Evolutionary conservation across 2,888 invertebrate genomes (phyloP).

Genomic region (Lamellibrachia satsuma): DNA sequence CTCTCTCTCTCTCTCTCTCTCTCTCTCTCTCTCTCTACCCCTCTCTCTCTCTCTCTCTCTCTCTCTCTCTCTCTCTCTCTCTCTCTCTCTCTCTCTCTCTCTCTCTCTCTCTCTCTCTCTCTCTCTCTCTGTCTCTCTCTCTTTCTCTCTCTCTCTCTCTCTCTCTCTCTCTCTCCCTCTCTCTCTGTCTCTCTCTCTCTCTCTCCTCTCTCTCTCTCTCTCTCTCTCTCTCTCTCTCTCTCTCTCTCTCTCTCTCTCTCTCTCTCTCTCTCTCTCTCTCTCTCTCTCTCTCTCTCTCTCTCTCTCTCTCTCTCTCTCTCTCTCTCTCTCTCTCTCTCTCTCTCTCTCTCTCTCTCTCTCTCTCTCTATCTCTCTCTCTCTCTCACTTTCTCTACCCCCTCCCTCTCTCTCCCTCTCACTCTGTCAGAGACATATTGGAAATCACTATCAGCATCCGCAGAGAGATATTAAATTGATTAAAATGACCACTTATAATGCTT

Average conservation of each 20-base stretch:
- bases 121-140: background rate
- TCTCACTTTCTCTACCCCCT: background rate
- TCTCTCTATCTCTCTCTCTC: conserved; percentile 18
- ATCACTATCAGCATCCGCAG: no score
- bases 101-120: conserved; percentile 22
- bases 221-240: background rate
- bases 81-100: background rate
- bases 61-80: conserved; percentile 14
- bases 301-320: background rate
- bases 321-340: conserved; percentile 18
- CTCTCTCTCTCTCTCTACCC: background rate
- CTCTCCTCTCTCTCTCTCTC: conserved; percentile 7
- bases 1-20: conserved; percentile 23
- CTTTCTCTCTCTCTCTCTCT: conserved; percentile 14
- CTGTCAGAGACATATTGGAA: background rate
- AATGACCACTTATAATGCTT: no score
- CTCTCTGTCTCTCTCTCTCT: background rate
- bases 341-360: conserved; percentile 23
- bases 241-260: conserved; percentile 21
- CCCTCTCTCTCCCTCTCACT: conserved; percentile 18
- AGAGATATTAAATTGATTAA: no score
- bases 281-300: conserved; percentile 18
- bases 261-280: conserved; percentile 25
- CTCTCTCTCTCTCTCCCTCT: conserved; percentile 14
- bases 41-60: conserved; percentile 14